A percentile compares a stretch with the other conserved stretches of the same genome.
Conservation (phyloP, 2,888 invertebrate genomes). For the Tromatobia lineatoria region DNA sequence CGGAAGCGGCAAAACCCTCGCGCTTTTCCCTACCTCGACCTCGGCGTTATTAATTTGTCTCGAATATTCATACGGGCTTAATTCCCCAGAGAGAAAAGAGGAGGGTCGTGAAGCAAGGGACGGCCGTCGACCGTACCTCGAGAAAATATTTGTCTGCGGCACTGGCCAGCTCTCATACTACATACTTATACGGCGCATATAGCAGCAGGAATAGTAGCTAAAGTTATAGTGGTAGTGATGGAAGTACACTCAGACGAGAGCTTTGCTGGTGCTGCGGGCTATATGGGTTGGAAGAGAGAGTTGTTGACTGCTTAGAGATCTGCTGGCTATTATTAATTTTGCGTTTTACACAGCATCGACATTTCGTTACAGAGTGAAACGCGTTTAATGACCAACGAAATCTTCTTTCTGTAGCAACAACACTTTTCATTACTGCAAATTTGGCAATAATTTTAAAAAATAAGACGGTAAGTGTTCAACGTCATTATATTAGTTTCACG, state of each 20-base stretch:
- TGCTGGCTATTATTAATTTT: conserved; percentile 56
- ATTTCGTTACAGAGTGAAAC: not conserved
- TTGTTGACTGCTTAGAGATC: conserved; percentile 33
- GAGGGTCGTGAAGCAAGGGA: conserved; percentile 52
- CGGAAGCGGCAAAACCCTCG: conserved; percentile 45
- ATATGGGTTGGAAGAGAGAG: conserved; percentile 33
- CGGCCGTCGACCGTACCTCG: conserved; percentile 70
- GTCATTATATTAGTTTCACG: not conserved
- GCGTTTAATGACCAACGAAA: conserved; percentile 12
- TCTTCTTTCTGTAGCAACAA: not conserved
- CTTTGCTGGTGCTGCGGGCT: conserved; percentile 31
- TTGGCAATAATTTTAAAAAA: not conserved
- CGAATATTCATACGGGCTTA: conserved; percentile 73
- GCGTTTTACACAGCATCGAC: conserved; percentile 32
- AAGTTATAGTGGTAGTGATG: conserved; percentile 40
- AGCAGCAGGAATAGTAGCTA: conserved; percentile 25
- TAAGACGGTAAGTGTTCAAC: not conserved
- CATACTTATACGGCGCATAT: conserved; percentile 45
- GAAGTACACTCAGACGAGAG: conserved; percentile 18
- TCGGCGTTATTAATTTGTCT: conserved; percentile 72
- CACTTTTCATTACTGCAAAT: not conserved
- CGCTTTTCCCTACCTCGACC: conserved; percentile 37
- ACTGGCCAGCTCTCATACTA: conserved; percentile 53
- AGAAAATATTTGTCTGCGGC: conserved; percentile 68
- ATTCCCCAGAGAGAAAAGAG: conserved; percentile 57